Percentiles rank a stretch among this genome's conserved stretches.
These are phyloP conservation scores for Sinohyriopsis cumingii DNA, from an alignment of 2,888 invertebrate genomes.

Conservation along the genomic window DNA sequence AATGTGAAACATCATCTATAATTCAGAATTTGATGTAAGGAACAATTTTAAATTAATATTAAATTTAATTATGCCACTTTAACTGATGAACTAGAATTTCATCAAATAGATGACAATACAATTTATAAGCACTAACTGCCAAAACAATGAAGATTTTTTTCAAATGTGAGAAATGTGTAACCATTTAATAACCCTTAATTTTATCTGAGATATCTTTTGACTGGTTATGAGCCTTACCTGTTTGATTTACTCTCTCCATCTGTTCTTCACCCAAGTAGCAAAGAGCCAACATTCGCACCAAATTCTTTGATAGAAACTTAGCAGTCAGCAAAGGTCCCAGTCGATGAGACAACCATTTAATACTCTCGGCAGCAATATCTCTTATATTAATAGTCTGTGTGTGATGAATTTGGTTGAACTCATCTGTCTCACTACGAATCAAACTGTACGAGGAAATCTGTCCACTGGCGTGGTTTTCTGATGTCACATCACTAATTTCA, in stretches of 20 bases:
- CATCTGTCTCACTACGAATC: conserved; percentile 68
- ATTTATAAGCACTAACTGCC: too few species aligned
- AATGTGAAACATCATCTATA: too few species aligned
- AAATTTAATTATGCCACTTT: too few species aligned
- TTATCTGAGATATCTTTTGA: too few species aligned
- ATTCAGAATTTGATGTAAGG: too few species aligned
- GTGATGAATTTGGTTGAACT: conserved; percentile 55
- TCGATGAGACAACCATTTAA: conserved; percentile 91
- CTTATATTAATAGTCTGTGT: conserved; percentile 65
- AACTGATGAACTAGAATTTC: too few species aligned
- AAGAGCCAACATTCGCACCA: conserved; percentile 92
- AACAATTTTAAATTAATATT: too few species aligned
- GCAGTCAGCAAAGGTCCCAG: conserved; percentile 95
- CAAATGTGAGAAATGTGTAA: too few species aligned
- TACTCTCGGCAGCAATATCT: conserved; percentile 68
- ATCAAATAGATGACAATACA: too few species aligned
- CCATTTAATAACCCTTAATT: too few species aligned
- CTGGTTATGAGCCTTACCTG: too few species aligned
- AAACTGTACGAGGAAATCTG: conserved; percentile 37
- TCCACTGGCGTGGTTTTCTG: conserved; percentile 4
- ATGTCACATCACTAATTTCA: conserved; percentile 19
- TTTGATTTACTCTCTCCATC: conserved; percentile 16
- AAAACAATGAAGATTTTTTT: too few species aligned
- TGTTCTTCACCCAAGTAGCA: conserved; percentile 84
- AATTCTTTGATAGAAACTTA: conserved; percentile 89